Percentiles rank a stretch among this genome's conserved stretches.
Evolutionary conservation across 1,140 invertebrate species (phyloP).

Genomic region (Ceratosolen solmsi): DNA sequence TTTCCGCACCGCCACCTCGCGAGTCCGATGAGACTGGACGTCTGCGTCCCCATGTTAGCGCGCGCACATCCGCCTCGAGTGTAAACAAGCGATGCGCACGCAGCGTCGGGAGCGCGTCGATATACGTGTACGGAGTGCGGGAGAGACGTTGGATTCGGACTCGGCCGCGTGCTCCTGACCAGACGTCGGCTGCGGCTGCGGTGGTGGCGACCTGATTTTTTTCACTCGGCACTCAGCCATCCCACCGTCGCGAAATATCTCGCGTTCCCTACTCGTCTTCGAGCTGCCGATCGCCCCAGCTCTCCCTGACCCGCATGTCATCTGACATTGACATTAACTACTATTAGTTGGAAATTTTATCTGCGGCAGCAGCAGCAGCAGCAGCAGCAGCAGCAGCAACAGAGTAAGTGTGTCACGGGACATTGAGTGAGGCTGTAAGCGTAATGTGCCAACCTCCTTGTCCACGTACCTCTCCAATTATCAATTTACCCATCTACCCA

Average conservation of each 20-base stretch:
- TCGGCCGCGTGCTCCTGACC: neutral
- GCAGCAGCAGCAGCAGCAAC: neutral
- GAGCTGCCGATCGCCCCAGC: neutral
- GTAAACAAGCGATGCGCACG: slow-evolving; percentile 26
- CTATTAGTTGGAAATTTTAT: slow-evolving; percentile 36
- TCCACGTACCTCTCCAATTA: too few relatives aligned
- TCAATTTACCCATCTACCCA: too few relatives aligned
- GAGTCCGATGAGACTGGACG: too few relatives aligned
- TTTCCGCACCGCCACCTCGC: neutral
- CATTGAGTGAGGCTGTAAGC: neutral
- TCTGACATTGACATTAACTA: slow-evolving; percentile 49
- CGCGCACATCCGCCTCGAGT: neutral
- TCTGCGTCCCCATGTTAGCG: neutral
- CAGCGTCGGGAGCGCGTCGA: neutral
- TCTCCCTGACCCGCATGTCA: slow-evolving; percentile 21
- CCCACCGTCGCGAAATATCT: neutral
- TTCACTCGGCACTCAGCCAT: neutral
- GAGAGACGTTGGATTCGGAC: neutral
- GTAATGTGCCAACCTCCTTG: too few relatives aligned
- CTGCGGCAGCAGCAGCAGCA: neutral
- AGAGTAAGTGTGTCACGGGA: slow-evolving; percentile 47
- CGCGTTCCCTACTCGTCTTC: neutral
- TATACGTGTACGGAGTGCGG: neutral
- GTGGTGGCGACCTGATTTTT: neutral
- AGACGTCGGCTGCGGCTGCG: neutral